Base-by-base conservation (phyloP, 2,797 vertebrate species). In the Crenichthys baileyi region DNA sequence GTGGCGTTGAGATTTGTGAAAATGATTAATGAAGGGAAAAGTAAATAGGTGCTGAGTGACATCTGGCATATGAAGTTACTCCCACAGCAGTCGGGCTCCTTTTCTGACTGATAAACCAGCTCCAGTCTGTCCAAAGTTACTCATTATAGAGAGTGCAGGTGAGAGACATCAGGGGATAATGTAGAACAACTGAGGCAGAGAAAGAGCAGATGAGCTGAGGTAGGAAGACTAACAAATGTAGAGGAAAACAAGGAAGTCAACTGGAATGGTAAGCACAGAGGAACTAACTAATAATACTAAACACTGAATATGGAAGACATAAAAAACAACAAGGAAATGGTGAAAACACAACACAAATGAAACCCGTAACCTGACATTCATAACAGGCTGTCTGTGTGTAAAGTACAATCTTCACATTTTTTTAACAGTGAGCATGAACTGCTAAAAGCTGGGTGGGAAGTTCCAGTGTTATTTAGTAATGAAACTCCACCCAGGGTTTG, bases 1-100 rank as follows among this genome's bases (percentile, higher is more conserved):
- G 88, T 48, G 76, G 73, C 55, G 72, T 86, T 79, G 78, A 86
- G 87, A 87, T 86, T 85, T 79, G 73, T 71, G 77, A 87, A 90
- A 89, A 80, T 82, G 79, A 90, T 90, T 87, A 83, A 90, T 89
- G 88, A 84, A 20, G 48, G 85, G 61, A 78, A 80, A 79, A 56
- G 39, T 26, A 70, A 83, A 78, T 11, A 41, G 58, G 68, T 74
- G 79, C 78, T 65, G 73, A 87, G 72, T 81, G 29, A 82, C 48
- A 81, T 79, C 78, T 90, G 68, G 60, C 76, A 26, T 46, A 63
- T 8, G 13, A 75, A 75, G 44, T 71, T 24, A n/a, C 41, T 72
- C 72, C 46, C 63, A 65, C 70, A 73, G 60, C 36, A n/a, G n/a
- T 78, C 31, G 18, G 22, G 46, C 41, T 50, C 58, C 72, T 60